Conservation (phyloP, 2,113 vertebrate species). For the Pampusana beccarii region DNA sequence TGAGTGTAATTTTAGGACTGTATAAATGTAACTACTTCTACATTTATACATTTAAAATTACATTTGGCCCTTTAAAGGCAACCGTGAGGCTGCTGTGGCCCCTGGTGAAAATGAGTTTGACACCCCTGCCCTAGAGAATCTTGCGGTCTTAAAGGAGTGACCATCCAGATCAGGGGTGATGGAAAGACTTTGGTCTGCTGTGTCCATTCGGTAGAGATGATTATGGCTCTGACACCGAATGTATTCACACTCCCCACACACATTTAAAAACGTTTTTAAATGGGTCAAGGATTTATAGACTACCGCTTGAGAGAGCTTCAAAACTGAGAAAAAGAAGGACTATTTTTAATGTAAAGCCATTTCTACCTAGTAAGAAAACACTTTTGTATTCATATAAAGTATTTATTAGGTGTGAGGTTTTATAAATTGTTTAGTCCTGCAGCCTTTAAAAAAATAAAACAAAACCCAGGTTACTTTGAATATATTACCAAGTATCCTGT, state of each 20-base stretch:
- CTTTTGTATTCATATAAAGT: conserved; percentile 76
- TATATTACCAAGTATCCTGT: conserved; percentile 77
- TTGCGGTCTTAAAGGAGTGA: neutral
- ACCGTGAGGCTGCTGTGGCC: no score
- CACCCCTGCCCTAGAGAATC: neutral
- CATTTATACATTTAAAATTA: no score
- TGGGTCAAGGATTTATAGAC: conserved; percentile 27
- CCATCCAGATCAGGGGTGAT: neutral
- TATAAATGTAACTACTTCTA: no score
- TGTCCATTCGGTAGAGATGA: neutral
- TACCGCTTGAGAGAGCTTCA: neutral
- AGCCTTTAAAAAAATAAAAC: conserved; percentile 44
- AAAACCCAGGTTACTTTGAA: conserved; percentile 72
- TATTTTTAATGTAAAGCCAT: conserved; percentile 65
- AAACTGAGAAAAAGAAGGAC: conserved; percentile 18
- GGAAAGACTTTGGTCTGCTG: neutral
- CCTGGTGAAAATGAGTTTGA: no score
- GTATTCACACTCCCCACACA: neutral
- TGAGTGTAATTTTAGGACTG: no score
- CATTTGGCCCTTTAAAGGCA: no score
- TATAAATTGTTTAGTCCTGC: conserved; percentile 77
- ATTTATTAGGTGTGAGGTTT: conserved; percentile 80
- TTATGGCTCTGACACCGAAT: neutral
- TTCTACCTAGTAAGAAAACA: conserved; percentile 67
- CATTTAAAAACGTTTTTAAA: conserved; percentile 29